These are phyloP conservation scores for Scaeva pyrastri DNA, from an alignment of 2,888 invertebrate genomes.

Conservation along the genomic window DNA sequence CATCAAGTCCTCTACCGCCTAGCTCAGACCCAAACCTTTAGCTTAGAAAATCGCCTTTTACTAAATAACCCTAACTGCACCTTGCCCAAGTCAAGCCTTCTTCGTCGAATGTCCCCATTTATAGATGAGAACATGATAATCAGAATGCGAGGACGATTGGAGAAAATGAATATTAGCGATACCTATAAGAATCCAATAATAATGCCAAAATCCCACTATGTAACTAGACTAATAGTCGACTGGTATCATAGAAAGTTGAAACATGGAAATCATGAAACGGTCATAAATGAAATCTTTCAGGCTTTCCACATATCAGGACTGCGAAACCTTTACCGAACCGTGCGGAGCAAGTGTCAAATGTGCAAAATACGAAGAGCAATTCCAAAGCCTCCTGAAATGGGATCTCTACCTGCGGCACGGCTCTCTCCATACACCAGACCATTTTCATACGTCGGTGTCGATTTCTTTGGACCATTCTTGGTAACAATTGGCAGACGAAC, in stretches of 20 bases:
- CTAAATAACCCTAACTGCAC: constrained; percentile 18
- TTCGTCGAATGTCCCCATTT: constrained; percentile 56
- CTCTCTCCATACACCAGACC: constrained; percentile 49
- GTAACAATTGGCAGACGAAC: constrained; percentile 52
- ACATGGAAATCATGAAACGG: constrained; percentile 64
- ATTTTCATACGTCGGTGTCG: constrained; percentile 63
- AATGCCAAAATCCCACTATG: constrained; percentile 49
- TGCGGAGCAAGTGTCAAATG: constrained; percentile 53
- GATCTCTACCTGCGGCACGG: constrained; percentile 59
- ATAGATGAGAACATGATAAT: constrained; percentile 54
- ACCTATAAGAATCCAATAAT: constrained; percentile 63
- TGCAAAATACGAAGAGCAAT: constrained; percentile 45
- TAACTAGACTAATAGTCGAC: constrained; percentile 49
- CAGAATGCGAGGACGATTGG: constrained; percentile 62
- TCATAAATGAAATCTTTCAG: constrained; percentile 63
- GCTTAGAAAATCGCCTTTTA: constrained; percentile 38
- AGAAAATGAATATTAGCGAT: constrained; percentile 41
- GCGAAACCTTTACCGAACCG: constrained; percentile 44
- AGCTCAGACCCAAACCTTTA: constrained; percentile 35
- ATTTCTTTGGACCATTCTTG: constrained; percentile 67
- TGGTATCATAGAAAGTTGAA: constrained; percentile 63
- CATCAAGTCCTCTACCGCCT: constrained; percentile 40
- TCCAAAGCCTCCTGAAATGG: constrained; percentile 70
- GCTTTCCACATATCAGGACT: constrained; percentile 47
- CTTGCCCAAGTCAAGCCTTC: constrained; percentile 30